These are phyloP conservation scores for Cyanoderma ruficeps DNA, from an alignment of 2,113 vertebrate genomes.

Conservation along the genomic window DNA sequence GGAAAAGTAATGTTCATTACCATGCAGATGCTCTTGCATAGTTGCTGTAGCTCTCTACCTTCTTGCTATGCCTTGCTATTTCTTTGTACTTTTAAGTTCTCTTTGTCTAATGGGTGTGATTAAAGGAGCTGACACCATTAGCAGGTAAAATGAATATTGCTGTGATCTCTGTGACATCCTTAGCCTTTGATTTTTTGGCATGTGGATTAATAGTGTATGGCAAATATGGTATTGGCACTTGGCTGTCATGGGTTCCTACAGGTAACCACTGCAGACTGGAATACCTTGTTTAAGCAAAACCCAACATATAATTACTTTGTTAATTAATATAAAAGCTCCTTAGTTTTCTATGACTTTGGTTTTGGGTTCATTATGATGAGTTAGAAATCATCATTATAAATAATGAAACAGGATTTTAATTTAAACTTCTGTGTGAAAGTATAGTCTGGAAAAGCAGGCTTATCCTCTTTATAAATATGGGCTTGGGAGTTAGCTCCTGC, in stretches of 20 bases:
- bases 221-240: not conserved
- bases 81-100: not conserved
- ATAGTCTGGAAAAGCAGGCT: not conserved
- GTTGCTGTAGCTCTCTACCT: not conserved
- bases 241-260: not conserved
- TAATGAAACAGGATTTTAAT: constrained; percentile 3
- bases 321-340: constrained; percentile 23
- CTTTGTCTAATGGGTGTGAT: not conserved
- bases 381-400: not conserved
- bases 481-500: not conserved
- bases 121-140: not conserved
- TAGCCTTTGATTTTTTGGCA: not conserved
- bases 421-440: not conserved
- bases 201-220: not conserved
- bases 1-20: not conserved
- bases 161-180: not conserved
- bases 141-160: not conserved
- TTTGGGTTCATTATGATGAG: not conserved
- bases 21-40: not conserved
- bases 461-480: not conserved
- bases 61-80: not conserved
- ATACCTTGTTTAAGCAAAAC: not conserved
- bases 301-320: not conserved
- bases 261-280: not conserved
- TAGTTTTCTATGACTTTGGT: not conserved